Evolutionary conservation across 2,888 invertebrate genomes (phyloP), one percentile per base, ranked within the genome.

Genomic region (Oxytorus armatus): DNA sequence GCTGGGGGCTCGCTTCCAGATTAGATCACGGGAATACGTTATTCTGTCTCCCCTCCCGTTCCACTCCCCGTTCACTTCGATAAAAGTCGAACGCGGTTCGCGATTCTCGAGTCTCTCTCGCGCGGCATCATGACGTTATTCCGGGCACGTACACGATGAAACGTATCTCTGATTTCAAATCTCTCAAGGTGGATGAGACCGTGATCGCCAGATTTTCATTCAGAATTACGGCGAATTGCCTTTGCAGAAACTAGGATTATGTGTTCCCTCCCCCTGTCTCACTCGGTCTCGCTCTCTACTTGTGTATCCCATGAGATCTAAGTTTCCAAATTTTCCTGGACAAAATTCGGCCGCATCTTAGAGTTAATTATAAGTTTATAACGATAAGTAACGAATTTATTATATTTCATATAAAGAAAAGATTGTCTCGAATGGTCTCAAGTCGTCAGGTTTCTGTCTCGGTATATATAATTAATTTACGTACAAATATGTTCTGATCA

Each of bases 101-200:
- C 70, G 63, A 69, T 55, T 70, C 66, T 47, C 66, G 65, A 59
- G 39, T 78, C 78, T 68, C 53, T 49, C 68, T 42, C 73, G 55
- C 66, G 16, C 23, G 39, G 44, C 66, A 76, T 76, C 79, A 76
- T 72, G 70, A 70, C 76, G 70, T 47, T 79, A 76, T 79, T 79
- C 79, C 42, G 39, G 18, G 51, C 79, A 79, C 79, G 79, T 79
- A 66, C 66, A 72, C 66, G 51, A 72, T 75, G 75, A 79, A 79
- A 76, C 75, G 75, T 79, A 79, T 76, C 75, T 79, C 76, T 79
- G 79, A 79, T 79, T 79, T 79, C 76, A 66, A 76, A 79, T 79
- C 79, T 76, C 72, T 72, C 75, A 66, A 76, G 79, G 65, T 70
- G 29, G 66, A 79, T 72, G 70, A 68, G 61, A 72, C 59, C 49